Evolutionary conservation across 2,888 invertebrate genomes (phyloP), one percentile per base, ranked within the genome.

Genomic region (Scaptomyza tumidula): DNA sequence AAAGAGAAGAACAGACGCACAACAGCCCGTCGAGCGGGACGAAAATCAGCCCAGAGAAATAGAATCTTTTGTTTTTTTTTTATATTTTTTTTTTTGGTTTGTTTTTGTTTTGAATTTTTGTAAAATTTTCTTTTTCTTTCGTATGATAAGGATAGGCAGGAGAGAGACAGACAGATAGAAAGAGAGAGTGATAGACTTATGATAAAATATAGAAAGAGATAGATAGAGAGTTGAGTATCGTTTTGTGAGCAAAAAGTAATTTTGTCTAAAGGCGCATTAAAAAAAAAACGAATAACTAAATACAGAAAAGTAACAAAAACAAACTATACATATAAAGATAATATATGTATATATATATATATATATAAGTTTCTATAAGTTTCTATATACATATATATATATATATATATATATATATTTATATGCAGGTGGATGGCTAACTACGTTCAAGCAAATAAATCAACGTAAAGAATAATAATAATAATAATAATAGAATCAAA

Each of bases 31-130:
- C 86, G 86, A 90, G 90, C 87, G 90, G 92, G 92, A 92, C 92
- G 89, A 91, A 91, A 90, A 90, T 92, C 90, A 92, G 92, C 92
- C 92, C 92, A 91, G 90, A 83, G 86, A 88, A 88, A 88, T 82
- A 90, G 87, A 88, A 78, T 70, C 71, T 62, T 73, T 64, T 84
- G n/a, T 70, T 57, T 60, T 76, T 65, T 63, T 61, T 63, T 65
- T 65, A 5, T 3, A 2, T 78, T 80, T 73, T 54, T 41, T 57
- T 73, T 24, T 24, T 24, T 65, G 48, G 14, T 55, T 55, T 33
- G 43, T 65, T 78, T 80, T 73, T 54, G 44, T 57, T 73, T 86
- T 67, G 61, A 68, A 67, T 80, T 76, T 77, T 76, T 73, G 67
- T 72, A 58, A 54, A 68, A 41, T 54, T 70, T 61, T 50, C 55